A percentile compares a stretch with the other conserved stretches of the same genome.
Evolutionary conservation across 2,113 vertebrate species (phyloP).

Genomic region (Myanophis thanlyinensis): DNA sequence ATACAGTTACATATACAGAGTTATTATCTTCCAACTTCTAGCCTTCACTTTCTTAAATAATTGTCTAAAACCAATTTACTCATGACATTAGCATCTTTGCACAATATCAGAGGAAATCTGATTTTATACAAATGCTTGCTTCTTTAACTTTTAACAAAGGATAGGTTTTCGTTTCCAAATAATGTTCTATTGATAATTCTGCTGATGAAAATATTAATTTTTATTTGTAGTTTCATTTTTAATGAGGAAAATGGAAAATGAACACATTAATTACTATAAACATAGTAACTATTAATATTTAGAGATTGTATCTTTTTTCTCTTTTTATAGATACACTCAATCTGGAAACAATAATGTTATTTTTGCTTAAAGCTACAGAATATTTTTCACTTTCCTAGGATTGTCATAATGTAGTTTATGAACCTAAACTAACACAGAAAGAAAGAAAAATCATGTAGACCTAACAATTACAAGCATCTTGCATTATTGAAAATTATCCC

Average conservation of each 20-base stretch:
- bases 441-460: neutral
- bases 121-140: constrained; percentile 19
- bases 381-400: neutral
- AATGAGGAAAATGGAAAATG: neutral
- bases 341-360: neutral
- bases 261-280: neutral
- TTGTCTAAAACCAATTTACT: constrained; percentile 45
- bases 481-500: neutral
- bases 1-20: too few species aligned
- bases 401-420: neutral
- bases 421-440: neutral
- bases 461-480: neutral
- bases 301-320: constrained; percentile 11
- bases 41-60: constrained; percentile 26
- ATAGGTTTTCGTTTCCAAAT: constrained; percentile 27
- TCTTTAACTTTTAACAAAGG: constrained; percentile 23
- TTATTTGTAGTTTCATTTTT: constrained; percentile 27
- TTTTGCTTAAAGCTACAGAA: neutral
- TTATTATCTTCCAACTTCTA: too few species aligned
- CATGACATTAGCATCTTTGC: constrained; percentile 44
- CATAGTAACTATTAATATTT: constrained; percentile 13
- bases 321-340: neutral
- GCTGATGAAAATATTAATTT: constrained; percentile 3
- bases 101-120: constrained; percentile 44
- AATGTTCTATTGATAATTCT: constrained; percentile 6